Evolutionary conservation across 1,140 invertebrate species (phyloP).

Genomic region (Drosophila mauritiana): DNA sequence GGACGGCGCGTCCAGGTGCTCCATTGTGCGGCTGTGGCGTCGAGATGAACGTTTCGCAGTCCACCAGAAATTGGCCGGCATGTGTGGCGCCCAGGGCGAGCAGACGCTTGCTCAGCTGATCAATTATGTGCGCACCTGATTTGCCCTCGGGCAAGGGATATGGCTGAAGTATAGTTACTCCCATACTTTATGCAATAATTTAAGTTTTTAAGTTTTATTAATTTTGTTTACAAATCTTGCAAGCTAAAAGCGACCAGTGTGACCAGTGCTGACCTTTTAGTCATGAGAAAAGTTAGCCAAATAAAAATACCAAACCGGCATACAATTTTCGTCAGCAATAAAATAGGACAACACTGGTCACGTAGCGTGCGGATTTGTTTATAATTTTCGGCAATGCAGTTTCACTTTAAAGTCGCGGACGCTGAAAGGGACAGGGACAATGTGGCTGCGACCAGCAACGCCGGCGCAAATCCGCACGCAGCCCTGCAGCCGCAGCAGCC

Average conservation of each 20-base stretch:
- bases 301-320: constrained; percentile 19
- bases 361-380: constrained; percentile 24
- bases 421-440: constrained; percentile 44
- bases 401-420: constrained; percentile 64
- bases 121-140: constrained; percentile 93
- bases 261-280: no score
- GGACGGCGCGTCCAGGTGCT: constrained; percentile 90
- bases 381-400: constrained; percentile 50
- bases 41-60: constrained; percentile 97
- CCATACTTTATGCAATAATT: constrained; percentile 39
- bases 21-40: constrained; percentile 88
- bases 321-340: neutral
- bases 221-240: neutral
- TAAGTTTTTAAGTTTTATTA: neutral
- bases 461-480: constrained; percentile 64
- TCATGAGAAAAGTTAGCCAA: no score
- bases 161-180: constrained; percentile 87
- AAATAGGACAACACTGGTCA: constrained; percentile 10
- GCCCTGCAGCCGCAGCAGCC: constrained; percentile 71
- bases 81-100: constrained; percentile 93
- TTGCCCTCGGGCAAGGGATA: constrained; percentile 94
- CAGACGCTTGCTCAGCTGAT: constrained; percentile 93
- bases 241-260: no score
- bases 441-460: constrained; percentile 16
- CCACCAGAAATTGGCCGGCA: constrained; percentile 95